phyloP scores from a whole-genome alignment of 2,797 vertebrate species.

The Moxostoma hubbsi region DNA sequence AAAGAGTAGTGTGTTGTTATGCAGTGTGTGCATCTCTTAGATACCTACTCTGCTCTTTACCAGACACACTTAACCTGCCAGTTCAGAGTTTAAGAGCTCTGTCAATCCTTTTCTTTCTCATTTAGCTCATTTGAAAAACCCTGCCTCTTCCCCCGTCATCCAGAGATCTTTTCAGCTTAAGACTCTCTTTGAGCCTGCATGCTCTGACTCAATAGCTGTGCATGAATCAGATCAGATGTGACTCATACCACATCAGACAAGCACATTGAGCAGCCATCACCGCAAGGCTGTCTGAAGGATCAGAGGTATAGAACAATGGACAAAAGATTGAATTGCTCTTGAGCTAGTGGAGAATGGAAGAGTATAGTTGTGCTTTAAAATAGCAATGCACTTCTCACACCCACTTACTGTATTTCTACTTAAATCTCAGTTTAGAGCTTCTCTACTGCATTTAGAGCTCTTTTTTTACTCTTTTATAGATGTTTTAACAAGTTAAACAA shows the following conservation, averaged over 20 bases:
- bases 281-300: slow-evolving; percentile 6
- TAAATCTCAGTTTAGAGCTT: background rate
- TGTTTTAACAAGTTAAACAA: background rate
- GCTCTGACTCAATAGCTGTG: slow-evolving; percentile 19
- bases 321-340: slow-evolving; percentile 27
- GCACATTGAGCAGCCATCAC: slow-evolving; percentile 16
- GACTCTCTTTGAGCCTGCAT: slow-evolving; percentile 8
- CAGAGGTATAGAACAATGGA: background rate
- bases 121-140: background rate
- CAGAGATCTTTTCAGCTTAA: slow-evolving; percentile 17
- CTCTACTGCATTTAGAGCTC: background rate
- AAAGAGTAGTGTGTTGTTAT: background rate
- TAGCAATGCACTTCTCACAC: background rate
- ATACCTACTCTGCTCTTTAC: slow-evolving; percentile 14
- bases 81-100: slow-evolving; percentile 7
- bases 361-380: background rate
- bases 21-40: background rate
- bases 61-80: background rate
- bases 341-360: background rate
- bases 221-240: slow-evolving; percentile 38
- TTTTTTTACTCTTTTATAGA: background rate
- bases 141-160: background rate
- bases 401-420: slow-evolving; percentile 5
- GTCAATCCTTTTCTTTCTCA: background rate
- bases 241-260: slow-evolving; percentile 29